Conservation (phyloP, 2,113 vertebrate species). For the Hippopotamus amphibius region DNA sequence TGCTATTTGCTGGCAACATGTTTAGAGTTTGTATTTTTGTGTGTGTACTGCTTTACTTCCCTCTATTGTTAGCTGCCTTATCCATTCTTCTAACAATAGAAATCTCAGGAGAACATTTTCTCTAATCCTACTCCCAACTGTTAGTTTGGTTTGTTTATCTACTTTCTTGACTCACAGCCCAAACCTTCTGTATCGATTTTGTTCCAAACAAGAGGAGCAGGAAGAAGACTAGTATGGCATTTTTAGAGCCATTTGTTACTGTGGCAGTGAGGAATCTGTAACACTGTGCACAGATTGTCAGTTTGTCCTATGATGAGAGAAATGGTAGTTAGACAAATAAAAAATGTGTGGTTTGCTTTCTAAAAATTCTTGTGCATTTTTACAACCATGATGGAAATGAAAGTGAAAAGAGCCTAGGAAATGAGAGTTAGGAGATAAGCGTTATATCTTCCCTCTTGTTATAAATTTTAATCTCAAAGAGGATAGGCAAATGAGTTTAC, state of each 20-base stretch:
- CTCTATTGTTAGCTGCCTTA: conserved; percentile 65
- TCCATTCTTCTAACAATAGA: conserved; percentile 68
- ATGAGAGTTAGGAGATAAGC: not conserved
- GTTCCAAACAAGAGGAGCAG: conserved; percentile 79
- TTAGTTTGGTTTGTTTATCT: conserved; percentile 84
- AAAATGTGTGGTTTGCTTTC: not conserved
- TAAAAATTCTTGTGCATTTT: not conserved
- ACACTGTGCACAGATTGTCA: conserved; percentile 79
- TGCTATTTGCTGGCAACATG: conserved; percentile 44
- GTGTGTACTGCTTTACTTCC: conserved; percentile 22
- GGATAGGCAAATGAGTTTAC: not conserved
- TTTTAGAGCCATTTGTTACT: conserved; percentile 86
- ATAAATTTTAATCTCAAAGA: not conserved
- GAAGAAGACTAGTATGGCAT: conserved; percentile 84
- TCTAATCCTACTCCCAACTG: conserved; percentile 82
- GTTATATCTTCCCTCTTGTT: not conserved
- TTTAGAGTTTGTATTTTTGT: conserved; percentile 55
- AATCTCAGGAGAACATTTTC: conserved; percentile 78
- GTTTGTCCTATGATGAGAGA: conserved; percentile 79
- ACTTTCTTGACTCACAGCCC: conserved; percentile 86
- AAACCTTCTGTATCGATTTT: conserved; percentile 83
- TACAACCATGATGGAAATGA: not conserved
- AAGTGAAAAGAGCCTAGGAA: not conserved
- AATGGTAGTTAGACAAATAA: conserved; percentile 7
- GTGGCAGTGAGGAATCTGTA: conserved; percentile 80